Evolutionary conservation across 1,140 invertebrate genomes (phyloP).

Genomic region (Asobara japonica): DNA sequence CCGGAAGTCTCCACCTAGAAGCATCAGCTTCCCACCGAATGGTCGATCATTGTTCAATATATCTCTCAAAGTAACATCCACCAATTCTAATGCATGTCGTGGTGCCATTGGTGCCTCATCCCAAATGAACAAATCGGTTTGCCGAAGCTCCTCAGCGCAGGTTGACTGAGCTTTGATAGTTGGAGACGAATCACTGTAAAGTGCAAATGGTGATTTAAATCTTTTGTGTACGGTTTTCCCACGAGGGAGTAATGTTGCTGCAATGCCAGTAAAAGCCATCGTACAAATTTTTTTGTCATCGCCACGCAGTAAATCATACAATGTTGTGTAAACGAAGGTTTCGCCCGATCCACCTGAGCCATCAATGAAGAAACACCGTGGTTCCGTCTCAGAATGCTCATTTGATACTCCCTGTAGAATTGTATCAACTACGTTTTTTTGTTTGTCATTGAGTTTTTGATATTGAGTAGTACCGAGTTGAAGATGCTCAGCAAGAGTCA

Average conservation of each 20-base stretch:
- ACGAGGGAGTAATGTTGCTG: neutral
- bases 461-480: neutral
- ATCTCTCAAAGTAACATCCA: neutral
- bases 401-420: neutral
- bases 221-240: neutral
- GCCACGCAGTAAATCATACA: no score
- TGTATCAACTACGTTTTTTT: neutral
- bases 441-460: neutral
- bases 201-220: neutral
- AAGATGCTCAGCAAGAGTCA: neutral
- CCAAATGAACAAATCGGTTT: neutral
- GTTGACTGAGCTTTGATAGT: neutral
- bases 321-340: no score
- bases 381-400: neutral
- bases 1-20: neutral
- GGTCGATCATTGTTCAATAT: neutral
- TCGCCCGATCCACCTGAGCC: no score
- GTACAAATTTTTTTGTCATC: neutral
- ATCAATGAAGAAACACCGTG: neutral
- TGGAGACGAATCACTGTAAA: neutral
- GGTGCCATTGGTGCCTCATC: slow-evolving; percentile 5
- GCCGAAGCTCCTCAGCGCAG: neutral
- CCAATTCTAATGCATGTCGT: neutral
- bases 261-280: neutral
- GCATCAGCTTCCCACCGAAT: neutral